Base-by-base conservation (phyloP, 2,888 invertebrate genomes). In the Mythimna loreyi region DNA sequence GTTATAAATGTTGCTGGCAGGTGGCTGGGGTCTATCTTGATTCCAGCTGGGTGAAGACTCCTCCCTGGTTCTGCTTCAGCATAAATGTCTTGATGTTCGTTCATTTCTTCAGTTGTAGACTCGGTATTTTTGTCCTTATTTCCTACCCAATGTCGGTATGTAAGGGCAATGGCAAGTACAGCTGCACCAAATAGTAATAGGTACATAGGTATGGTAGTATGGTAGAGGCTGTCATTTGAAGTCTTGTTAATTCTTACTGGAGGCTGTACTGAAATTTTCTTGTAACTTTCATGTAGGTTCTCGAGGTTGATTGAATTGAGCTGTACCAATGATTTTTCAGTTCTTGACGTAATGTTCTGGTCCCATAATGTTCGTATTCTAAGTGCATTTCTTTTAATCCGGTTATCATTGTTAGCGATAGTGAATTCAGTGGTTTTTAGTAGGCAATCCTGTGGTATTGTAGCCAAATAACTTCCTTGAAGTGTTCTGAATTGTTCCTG, bases 151-250 rank as follows among this genome's bases (percentile, higher is more conserved):
- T 19, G 19, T 8, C 28, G 28, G 19, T 52, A 52, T 19, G 28
- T 52, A 4, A 52, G 28, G 9, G 52, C 19, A 52, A 52, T 52
- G 52, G 28, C 19, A 19, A 43, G n/a, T 43, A 43, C 43, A 13
- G 11, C 43, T 58, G 57, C 57, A 56, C 36, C 8, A 2, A 36
- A 23, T 36, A 56, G 56, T 36, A 56, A 5, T 56, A 36, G 21
- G 36, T 36, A 56, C 8, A 56, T 36, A 36, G 56, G 36, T 56
- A 56, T 57, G 7, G 40, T 57, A 11, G 57, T 57, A 25, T 57
- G 57, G 19, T 57, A 57, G 25, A 57, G 9, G 6, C 57, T 57
- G 19, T 25, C 19, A 43, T 43, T 25, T 21, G 58, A n/a, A n/a
- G 43, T 25, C 13, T 58, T 23, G 28, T 43, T 28, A 7, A 43